Percentiles rank a stretch among this genome's conserved stretches.
Conservation (phyloP, 2,888 invertebrate genomes). For the Lissonota sp. region DNA sequence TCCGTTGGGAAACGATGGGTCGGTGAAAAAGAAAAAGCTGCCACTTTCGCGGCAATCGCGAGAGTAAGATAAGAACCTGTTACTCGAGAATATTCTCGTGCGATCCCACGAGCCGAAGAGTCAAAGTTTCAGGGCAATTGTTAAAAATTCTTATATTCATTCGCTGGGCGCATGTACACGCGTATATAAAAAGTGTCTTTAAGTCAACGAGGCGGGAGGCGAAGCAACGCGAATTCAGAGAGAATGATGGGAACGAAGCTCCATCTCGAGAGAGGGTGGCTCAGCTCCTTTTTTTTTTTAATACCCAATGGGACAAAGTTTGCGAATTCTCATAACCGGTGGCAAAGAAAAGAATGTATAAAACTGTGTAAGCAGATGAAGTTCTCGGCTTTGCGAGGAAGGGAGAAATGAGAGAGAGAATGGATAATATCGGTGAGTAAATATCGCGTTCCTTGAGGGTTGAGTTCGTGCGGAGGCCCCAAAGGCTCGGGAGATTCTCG, state of each 20-base stretch:
- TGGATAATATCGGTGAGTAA: slow-evolving; percentile 24
- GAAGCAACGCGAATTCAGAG: slow-evolving; percentile 16
- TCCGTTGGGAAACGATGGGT: slow-evolving; percentile 25
- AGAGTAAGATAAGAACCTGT: slow-evolving; percentile 46
- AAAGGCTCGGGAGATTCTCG: slow-evolving; percentile 16
- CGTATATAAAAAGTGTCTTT: slow-evolving; percentile 17
- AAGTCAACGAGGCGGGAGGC: slow-evolving; percentile 6
- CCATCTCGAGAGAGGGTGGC: slow-evolving; percentile 12
- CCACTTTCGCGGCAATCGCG: slow-evolving; percentile 24
- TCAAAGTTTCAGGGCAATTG: slow-evolving; percentile 36
- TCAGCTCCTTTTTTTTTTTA: slow-evolving; percentile 34
- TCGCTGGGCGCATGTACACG: neutral
- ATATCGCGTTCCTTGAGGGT: slow-evolving; percentile 46
- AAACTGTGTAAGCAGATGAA: slow-evolving; percentile 47
- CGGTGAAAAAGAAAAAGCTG: slow-evolving; percentile 1
- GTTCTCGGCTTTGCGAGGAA: slow-evolving; percentile 26
- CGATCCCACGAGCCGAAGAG: slow-evolving; percentile 8
- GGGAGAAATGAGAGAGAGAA: slow-evolving; percentile 42
- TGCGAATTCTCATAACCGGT: slow-evolving; percentile 55
- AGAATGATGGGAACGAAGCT: slow-evolving; percentile 23
- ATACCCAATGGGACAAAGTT: slow-evolving; percentile 52
- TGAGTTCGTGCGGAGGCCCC: slow-evolving; percentile 19
- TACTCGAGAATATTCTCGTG: slow-evolving; percentile 29
- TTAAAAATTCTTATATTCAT: slow-evolving; percentile 24
- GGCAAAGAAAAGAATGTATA: slow-evolving; percentile 22